phyloP scores from a whole-genome alignment of 2,797 vertebrate species.

The Sebastes minor region DNA sequence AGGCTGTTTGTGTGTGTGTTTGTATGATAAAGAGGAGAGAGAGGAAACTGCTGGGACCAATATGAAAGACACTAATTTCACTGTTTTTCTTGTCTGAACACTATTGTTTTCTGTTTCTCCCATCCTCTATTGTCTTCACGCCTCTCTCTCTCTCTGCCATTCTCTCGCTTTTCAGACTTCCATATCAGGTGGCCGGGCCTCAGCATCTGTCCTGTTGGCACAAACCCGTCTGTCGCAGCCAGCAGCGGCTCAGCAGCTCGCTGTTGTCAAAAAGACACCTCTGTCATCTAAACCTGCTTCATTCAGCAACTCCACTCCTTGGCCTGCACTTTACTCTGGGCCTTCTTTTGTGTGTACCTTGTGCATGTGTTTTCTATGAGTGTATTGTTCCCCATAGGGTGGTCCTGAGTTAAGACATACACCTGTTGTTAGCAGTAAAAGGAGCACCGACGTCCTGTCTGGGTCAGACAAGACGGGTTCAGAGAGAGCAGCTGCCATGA shows the following conservation, averaged over 20 bases:
- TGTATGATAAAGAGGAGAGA: conserved; percentile 19
- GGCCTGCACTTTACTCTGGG: conserved; percentile 42
- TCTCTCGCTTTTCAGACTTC: conserved; percentile 39
- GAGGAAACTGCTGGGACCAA: background rate
- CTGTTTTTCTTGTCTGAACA: conserved; percentile 16
- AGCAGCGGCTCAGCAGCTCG: conserved; percentile 59
- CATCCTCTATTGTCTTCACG: conserved; percentile 17
- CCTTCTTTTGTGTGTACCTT: conserved; percentile 39
- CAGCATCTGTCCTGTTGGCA: conserved; percentile 74
- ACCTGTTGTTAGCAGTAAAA: conserved; percentile 54
- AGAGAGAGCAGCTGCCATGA: conserved; percentile 22
- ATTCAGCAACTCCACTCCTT: conserved; percentile 63
- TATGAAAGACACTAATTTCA: background rate
- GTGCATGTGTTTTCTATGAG: conserved; percentile 9
- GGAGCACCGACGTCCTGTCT: conserved; percentile 15
- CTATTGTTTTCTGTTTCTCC: background rate
- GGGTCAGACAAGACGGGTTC: background rate
- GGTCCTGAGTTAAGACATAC: conserved; percentile 43
- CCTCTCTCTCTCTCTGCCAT: conserved; percentile 10
- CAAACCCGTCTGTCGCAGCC: conserved; percentile 44
- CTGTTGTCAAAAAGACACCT: conserved; percentile 54
- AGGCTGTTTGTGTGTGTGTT: conserved; percentile 29
- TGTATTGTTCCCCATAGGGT: conserved; percentile 16
- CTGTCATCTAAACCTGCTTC: conserved; percentile 71
- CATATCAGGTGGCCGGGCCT: conserved; percentile 58